These are phyloP conservation scores for Crossocerus cetratus DNA, from an alignment of 2,888 invertebrate genomes.

Conservation along the genomic window DNA sequence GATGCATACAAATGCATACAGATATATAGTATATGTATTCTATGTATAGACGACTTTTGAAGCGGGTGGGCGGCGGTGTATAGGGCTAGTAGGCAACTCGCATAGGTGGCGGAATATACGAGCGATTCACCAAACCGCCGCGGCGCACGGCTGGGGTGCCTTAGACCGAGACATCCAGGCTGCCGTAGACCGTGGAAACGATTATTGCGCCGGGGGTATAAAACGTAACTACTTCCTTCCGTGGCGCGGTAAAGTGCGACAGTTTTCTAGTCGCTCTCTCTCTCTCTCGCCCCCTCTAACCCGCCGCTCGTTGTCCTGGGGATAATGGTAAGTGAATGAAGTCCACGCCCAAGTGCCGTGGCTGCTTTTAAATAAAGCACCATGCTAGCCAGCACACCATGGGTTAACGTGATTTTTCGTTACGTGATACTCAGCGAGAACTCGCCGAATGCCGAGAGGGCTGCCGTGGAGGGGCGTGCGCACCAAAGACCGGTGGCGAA, in stretches of 20 bases:
- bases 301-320: slow-evolving; percentile 33
- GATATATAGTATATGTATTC: too few species aligned
- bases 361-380: slow-evolving; percentile 54
- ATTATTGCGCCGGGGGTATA: slow-evolving; percentile 68
- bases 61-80: not conserved
- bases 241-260: slow-evolving; percentile 63
- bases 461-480: not conserved
- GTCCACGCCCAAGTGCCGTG: slow-evolving; percentile 55
- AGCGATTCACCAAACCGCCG: slow-evolving; percentile 23
- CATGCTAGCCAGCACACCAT: not conserved
- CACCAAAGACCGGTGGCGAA: not conserved
- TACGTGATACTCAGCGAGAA: slow-evolving; percentile 17
- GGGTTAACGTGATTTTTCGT: slow-evolving; percentile 50
- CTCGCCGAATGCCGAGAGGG: not conserved
- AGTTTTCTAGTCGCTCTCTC: slow-evolving; percentile 63
- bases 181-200: slow-evolving; percentile 65
- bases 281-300: slow-evolving; percentile 15
- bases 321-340: slow-evolving; percentile 69
- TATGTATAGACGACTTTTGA: not conserved
- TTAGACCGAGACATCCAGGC: slow-evolving; percentile 43
- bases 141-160: slow-evolving; percentile 30
- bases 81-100: not conserved
- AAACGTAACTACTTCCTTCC: slow-evolving; percentile 70
- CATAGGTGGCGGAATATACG: slow-evolving; percentile 27
- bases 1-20: too few species aligned